Conservation (phyloP, 2,888 invertebrate species). For the Pterostichus niger region DNA sequence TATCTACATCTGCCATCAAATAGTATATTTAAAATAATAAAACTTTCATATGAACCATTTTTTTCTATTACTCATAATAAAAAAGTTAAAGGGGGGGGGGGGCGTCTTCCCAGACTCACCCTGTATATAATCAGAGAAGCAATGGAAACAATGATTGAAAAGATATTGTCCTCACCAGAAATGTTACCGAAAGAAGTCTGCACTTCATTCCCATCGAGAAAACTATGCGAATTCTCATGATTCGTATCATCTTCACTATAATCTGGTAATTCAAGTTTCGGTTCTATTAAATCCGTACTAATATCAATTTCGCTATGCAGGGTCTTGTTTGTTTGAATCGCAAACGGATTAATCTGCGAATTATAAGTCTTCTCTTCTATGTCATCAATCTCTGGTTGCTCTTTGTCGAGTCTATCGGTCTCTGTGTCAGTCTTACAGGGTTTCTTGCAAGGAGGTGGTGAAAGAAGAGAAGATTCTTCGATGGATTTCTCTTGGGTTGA, state of each 20-base stretch:
- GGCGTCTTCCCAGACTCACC: too few relatives aligned
- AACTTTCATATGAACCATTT: too few relatives aligned
- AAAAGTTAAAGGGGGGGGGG: too few relatives aligned
- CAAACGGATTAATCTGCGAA: slow-evolving; percentile 73
- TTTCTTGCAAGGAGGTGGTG: slow-evolving; percentile 72
- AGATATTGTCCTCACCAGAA: slow-evolving; percentile 52
- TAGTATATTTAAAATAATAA: too few relatives aligned
- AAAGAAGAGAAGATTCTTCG: background rate
- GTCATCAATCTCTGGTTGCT: slow-evolving; percentile 68
- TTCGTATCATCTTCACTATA: slow-evolving; percentile 84
- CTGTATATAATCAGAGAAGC: too few relatives aligned
- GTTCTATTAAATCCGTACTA: slow-evolving; percentile 76
- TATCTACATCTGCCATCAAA: too few relatives aligned
- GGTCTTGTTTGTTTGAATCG: slow-evolving; percentile 71
- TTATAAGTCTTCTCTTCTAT: slow-evolving; percentile 34
- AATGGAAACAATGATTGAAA: too few relatives aligned
- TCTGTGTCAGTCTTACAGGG: slow-evolving; percentile 72
- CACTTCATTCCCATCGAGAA: slow-evolving; percentile 69
- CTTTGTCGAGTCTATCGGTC: slow-evolving; percentile 70
- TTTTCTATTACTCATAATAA: too few relatives aligned
- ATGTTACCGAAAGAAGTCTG: slow-evolving; percentile 68
- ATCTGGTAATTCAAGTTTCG: slow-evolving; percentile 87
- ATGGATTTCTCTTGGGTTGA: slow-evolving; percentile 75
- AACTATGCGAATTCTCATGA: slow-evolving; percentile 35
- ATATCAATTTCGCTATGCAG: slow-evolving; percentile 71